These are phyloP conservation scores for Centruroides vittatus DNA, from an alignment of 1,140 invertebrate genomes.

Conservation along the genomic window DNA sequence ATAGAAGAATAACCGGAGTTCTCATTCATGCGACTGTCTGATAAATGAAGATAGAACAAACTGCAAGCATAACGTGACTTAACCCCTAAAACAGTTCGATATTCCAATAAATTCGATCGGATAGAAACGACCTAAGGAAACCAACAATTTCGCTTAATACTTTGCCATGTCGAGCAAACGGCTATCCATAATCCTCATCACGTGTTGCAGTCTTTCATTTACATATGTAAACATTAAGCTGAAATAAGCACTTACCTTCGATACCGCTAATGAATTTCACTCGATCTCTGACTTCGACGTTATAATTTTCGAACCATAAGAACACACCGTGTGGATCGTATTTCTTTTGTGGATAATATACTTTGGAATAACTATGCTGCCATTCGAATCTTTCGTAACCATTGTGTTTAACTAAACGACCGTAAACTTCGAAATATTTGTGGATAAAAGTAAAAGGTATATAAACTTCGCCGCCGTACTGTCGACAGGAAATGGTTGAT, in stretches of 20 bases:
- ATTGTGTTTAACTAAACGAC: constrained; percentile 42
- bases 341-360: constrained; percentile 70
- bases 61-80: no score
- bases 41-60: no score
- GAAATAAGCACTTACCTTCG: constrained; percentile 40
- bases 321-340: constrained; percentile 80
- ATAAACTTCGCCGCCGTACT: constrained; percentile 71
- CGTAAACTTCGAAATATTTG: constrained; percentile 86
- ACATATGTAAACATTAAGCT: no score
- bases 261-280: constrained; percentile 89
- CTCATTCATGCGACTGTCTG: no score
- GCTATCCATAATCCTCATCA: no score
- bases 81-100: no score
- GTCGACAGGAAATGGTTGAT: constrained; percentile 63
- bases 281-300: constrained; percentile 84
- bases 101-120: no score
- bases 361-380: constrained; percentile 85
- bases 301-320: constrained; percentile 94
- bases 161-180: no score
- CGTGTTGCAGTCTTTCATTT: no score
- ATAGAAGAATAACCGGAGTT: no score
- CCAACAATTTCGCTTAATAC: no score
- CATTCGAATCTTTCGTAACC: constrained; percentile 57
- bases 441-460: constrained; percentile 83
- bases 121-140: no score